phyloP scores from a whole-genome alignment of 1,140 invertebrate genomes.

The Sminthurinus signatus region DNA sequence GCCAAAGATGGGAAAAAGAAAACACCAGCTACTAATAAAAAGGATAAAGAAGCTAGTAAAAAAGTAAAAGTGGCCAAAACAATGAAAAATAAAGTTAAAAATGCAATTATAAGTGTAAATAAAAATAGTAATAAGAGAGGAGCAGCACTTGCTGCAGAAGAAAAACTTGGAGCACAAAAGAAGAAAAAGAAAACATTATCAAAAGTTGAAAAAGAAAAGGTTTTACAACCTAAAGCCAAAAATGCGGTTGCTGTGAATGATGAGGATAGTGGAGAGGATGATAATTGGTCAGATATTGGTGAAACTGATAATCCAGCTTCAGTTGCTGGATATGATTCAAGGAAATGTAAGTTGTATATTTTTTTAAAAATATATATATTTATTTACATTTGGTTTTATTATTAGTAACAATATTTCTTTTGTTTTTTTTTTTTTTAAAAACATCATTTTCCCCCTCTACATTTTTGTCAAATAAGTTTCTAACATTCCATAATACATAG shows the following conservation, averaged over 20 bases:
- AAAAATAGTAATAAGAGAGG: conserved; percentile 7
- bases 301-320: neutral
- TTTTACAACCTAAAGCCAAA: conserved; percentile 39
- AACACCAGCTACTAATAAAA: conserved; percentile 13
- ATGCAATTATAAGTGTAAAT: conserved; percentile 14
- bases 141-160: too few relatives aligned
- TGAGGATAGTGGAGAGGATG: conserved; percentile 25
- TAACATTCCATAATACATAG: too few relatives aligned
- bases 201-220: conserved; percentile 28
- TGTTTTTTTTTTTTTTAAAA: too few relatives aligned
- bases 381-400: too few relatives aligned
- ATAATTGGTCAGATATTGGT: conserved; percentile 26
- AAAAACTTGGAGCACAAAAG: neutral
- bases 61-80: neutral
- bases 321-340: too few relatives aligned
- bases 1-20: conserved; percentile 14
- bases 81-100: conserved; percentile 5
- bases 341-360: too few relatives aligned
- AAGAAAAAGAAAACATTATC: conserved; percentile 5
- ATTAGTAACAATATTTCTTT: too few relatives aligned
- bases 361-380: too few relatives aligned
- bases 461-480: too few relatives aligned
- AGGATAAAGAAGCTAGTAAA: conserved; percentile 3
- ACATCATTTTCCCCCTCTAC: too few relatives aligned
- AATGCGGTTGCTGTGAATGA: conserved; percentile 17